Conservation (phyloP, 2,113 vertebrate species). For the Spermophilus dauricus region DNA sequence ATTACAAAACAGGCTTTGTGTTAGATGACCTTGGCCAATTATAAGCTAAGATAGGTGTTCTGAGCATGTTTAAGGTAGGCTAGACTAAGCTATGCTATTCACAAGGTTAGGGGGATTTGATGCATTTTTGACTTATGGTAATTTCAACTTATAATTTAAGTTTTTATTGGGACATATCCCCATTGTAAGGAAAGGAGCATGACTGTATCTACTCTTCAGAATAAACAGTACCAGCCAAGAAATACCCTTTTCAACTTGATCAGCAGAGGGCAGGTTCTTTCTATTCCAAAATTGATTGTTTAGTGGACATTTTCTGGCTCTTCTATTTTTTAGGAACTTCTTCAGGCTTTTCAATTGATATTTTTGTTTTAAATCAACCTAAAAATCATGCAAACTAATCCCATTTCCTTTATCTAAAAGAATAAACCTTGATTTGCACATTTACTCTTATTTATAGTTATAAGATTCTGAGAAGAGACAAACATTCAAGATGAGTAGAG, state of each 20-base stretch:
- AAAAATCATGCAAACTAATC: slow-evolving; percentile 32
- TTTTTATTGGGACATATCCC: not conserved
- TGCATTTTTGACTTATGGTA: not conserved
- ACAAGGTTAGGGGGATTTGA: not conserved
- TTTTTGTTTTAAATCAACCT: not conserved
- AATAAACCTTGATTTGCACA: not conserved
- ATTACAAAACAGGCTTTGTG: not conserved
- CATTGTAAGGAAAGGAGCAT: not conserved
- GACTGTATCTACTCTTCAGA: not conserved
- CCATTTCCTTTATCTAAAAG: not conserved
- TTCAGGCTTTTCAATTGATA: not conserved
- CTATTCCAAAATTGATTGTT: not conserved
- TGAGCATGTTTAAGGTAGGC: too few species aligned
- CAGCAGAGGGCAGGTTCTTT: not conserved
- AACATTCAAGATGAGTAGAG: not conserved
- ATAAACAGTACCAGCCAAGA: not conserved
- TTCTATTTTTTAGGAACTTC: not conserved
- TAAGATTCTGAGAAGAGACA: not conserved
- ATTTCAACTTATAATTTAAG: not conserved
- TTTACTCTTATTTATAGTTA: slow-evolving; percentile 4
- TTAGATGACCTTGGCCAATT: not conserved
- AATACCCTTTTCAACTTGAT: not conserved
- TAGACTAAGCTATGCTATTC: not conserved
- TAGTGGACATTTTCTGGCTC: not conserved
- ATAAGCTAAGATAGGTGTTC: not conserved